Base-by-base conservation (phyloP, 2,113 vertebrate species). In the Oreotrochilus melanogaster region DNA sequence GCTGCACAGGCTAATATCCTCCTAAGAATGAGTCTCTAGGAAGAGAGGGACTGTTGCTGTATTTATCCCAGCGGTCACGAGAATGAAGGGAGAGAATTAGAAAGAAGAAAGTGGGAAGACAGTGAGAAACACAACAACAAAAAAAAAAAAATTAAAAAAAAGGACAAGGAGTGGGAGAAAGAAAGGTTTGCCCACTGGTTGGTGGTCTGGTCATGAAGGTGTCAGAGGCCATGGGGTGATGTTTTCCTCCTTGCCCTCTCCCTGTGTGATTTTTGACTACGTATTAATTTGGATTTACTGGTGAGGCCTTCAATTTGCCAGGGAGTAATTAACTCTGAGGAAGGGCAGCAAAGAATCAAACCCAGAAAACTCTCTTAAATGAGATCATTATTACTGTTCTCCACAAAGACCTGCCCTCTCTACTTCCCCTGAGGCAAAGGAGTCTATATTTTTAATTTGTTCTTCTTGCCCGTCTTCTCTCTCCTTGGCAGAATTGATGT, bases 401-500 rank as follows among this genome's bases (percentile, higher is more conserved):
- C 39, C 18, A 81, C 84, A 93, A 96, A 96, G 92, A 91, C 76
- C 84, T 87, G 93, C 86, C 93, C 92, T 93, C 81, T 79, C 51
- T 25, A 13, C 92, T 88, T 90, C 87, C 92, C 96, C 72, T 0
- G 2, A 60, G 78, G 89, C 92, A 89, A 89, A 86, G 86, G 42
- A 89, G 80, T 73, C 74, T 91, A 86, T 97, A 93, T 92, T 94
- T 95, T 90, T 91, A 95, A 95, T 95, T 96, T 94, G 94, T 92
- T 95, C 94, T 92, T 95, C 94, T 76, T 83, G 60, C 92, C 93
- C 82, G 50, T 86, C 89, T 89, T 51, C 96, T 95, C 96, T 95
- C 86, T 96, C 89, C 96, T 97, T 94, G 94, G 94, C 88, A 93
- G 94, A 97, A 97, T 94, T 97, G 97, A 97, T 91, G 97, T 92